These are phyloP conservation scores for Nyleta sp. DNA, from an alignment of 2,888 invertebrate genomes.

Conservation along the genomic window DNA sequence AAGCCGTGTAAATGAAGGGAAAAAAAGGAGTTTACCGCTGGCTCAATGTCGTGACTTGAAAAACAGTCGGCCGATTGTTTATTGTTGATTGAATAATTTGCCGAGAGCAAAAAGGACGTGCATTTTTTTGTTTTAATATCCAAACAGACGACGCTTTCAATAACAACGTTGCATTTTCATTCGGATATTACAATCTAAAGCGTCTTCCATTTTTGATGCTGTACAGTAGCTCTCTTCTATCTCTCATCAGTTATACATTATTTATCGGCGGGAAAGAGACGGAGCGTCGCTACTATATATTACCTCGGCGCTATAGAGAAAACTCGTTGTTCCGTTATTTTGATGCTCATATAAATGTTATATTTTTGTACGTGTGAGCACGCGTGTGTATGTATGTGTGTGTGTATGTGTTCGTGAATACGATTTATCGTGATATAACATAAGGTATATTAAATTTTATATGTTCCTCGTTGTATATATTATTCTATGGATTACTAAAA, in stretches of 20 bases:
- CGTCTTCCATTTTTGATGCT: conserved; percentile 51
- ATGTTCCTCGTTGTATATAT: conserved; percentile 15
- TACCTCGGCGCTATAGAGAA: conserved; percentile 47
- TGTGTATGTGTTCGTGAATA: background rate
- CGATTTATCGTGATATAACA: conserved; percentile 36
- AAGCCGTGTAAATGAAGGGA: background rate
- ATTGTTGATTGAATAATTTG: background rate
- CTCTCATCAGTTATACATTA: conserved; percentile 45
- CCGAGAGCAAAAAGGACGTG: background rate
- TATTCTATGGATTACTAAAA: conserved; percentile 24
- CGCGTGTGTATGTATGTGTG: background rate
- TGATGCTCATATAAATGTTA: conserved; percentile 54
- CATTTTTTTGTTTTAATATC: conserved; percentile 3
- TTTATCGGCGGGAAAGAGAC: conserved; percentile 42
- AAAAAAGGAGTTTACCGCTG: background rate
- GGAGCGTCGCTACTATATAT: conserved; percentile 20
- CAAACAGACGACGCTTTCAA: conserved; percentile 31
- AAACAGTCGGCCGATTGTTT: background rate
- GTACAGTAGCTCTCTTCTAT: conserved; percentile 48
- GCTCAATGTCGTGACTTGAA: too few relatives aligned
- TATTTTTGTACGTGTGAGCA: conserved; percentile 24
- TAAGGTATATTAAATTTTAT: conserved; percentile 45
- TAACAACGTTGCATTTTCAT: conserved; percentile 44
- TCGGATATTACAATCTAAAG: conserved; percentile 39
- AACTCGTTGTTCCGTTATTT: conserved; percentile 63